Conservation (phyloP, 2,113 vertebrate genomes). For the Corvus cornix region DNA sequence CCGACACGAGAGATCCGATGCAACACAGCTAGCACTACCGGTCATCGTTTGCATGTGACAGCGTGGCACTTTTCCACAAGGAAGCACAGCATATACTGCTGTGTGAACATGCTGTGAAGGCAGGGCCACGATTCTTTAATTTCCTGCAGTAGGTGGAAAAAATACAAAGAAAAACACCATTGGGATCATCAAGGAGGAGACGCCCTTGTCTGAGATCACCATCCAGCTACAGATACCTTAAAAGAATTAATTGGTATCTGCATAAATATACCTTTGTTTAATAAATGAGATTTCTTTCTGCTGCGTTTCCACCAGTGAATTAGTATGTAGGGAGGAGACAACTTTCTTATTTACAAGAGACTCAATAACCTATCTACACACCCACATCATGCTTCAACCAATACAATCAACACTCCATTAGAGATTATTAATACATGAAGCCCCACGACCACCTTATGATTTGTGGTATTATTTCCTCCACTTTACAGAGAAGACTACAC, state of each 20-base stretch:
- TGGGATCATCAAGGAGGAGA: background rate
- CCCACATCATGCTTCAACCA: background rate
- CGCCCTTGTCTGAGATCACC: background rate
- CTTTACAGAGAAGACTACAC: background rate
- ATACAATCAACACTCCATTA: background rate
- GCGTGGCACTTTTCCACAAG: background rate
- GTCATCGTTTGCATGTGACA: rapidly evolving
- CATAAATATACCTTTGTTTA: background rate
- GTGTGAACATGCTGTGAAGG: background rate
- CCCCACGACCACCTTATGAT: background rate
- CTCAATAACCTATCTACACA: background rate
- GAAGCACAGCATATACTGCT: background rate
- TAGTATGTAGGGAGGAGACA: background rate
- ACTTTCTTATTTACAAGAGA: background rate
- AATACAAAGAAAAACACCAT: background rate
- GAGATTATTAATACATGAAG: background rate
- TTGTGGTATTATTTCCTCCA: background rate
- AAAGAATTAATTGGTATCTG: background rate
- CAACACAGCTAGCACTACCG: background rate
- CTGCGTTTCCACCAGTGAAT: background rate
- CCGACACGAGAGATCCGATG: rapidly evolving
- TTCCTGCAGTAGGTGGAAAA: background rate
- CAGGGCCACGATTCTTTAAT: background rate
- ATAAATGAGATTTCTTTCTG: background rate
- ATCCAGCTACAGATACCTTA: background rate